Base-by-base conservation (phyloP, 1,140 invertebrate genomes). In the Dendrolimus punctatus region DNA sequence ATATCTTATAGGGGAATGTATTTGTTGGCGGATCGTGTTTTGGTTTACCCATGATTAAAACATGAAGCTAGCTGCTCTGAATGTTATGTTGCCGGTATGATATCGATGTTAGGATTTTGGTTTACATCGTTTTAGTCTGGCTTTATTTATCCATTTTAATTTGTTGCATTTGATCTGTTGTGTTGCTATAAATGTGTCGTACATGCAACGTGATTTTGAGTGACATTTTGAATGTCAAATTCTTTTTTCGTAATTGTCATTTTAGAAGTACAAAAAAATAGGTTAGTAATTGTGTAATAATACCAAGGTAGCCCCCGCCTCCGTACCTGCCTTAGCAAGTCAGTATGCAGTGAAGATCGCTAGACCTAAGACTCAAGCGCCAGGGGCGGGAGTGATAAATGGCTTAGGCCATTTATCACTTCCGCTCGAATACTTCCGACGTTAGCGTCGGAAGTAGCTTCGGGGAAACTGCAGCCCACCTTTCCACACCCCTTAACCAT, bases 1-100 rank as follows among this genome's bases (percentile, higher is more conserved):
- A 40, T 57, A 85, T 83, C 53, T 78, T 82, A 60, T 84, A 84
- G 0, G 79, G 80, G 37, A 73, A 85, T 5, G 68, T 71, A 6
- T 7, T 46, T 0, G 79, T 77, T 0, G 81, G 81, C 4, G 58
- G 68, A 51, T 85, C 81, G 45, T 57, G 72, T 41, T 76, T 74
- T 5, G 72, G 69, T 39, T 80, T 85, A 40, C 63, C 71, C 81
- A 85, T 85, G 23, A 23, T 40, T 49, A 70, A 58, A 6, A 23
- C 39, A 23, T 23, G 40, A 42, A 60, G 66, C 69, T 78, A 74
- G 71, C 76, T 69, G 60, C 57, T 71, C 70, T 50, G 64, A 80
- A 71, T 71, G 70, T 70, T 72, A 68, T 68, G 62, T 49, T 40
- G 43, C 6, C 8, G 8, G 46, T 49, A 38, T 41, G 46, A 49